Evolutionary conservation across 2,797 vertebrate genomes (phyloP).

Genomic region (Myotis myotis): DNA sequence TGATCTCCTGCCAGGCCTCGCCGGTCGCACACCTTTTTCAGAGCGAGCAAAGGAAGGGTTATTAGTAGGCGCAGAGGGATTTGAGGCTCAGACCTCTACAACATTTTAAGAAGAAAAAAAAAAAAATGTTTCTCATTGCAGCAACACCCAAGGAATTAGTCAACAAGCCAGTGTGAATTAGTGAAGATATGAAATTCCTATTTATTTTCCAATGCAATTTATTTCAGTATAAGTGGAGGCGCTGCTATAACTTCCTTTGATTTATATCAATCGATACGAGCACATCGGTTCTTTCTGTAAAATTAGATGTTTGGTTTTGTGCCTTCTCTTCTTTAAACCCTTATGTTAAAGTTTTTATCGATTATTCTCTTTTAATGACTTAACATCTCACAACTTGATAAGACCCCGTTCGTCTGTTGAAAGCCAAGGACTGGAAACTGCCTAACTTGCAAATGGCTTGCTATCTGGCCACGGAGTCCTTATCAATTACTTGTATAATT

Average conservation of each 20-base stretch:
- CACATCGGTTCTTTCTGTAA: background rate
- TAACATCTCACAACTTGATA: background rate
- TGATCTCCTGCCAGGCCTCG: conserved; percentile 99
- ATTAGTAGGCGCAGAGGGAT: background rate
- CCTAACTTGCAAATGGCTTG: background rate
- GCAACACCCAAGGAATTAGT: background rate
- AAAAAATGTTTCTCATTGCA: background rate
- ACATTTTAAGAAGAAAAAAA: background rate
- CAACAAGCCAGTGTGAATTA: background rate
- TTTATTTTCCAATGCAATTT: background rate
- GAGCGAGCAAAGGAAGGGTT: background rate
- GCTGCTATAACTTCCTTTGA: background rate
- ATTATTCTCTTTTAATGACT: background rate
- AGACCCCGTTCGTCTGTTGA: background rate
- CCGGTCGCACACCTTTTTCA: conserved; percentile 94
- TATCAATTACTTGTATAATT: background rate
- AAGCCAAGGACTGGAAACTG: conserved; percentile 23
- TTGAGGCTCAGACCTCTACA: background rate
- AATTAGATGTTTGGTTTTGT: background rate
- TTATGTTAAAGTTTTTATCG: background rate
- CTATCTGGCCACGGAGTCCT: background rate
- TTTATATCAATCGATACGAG: background rate
- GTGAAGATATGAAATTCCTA: background rate
- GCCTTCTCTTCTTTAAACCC: background rate
- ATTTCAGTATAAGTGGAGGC: background rate